Evolutionary conservation across 2,113 vertebrate genomes (phyloP), one percentile per base, ranked within the genome.

Genomic region (Neotoma lepida): DNA sequence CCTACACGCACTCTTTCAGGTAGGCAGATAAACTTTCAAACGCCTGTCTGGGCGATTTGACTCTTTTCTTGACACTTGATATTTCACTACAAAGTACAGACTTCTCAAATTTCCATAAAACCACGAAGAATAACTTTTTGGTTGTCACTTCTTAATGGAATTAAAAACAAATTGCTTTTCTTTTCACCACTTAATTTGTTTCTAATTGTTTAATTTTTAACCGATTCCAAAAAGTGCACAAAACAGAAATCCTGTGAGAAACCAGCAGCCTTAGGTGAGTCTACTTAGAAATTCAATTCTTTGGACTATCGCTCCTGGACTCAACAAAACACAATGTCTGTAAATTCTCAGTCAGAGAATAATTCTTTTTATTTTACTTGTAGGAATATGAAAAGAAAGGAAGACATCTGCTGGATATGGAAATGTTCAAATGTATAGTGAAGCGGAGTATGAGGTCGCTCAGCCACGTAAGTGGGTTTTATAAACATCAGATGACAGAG

Each of bases 1-100:
- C 39, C 84, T 98, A 78, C 98, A 98, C 86, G 85, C 82, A 96
- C 96, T 97, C 28, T 99, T 99, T 98, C 98, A 99, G 98, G 98
- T 98, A 94, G 46, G 80, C 44, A 78, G 73, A 1, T 13, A 88
- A 97, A 90, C 26, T 2, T 2, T 88, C 68, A 64, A 73, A 91
- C 51, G 56, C 35, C 91, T 44, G 13, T 54, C 24, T 70, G 63
- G n/a, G 41, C 76, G 63, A 92, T 66, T 66, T 51, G 33, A 44
- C 84, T 82, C 35, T 95, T 22, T 84, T 89, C 77, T 54, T n/a
- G 74, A 71, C 61, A 39, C n/a, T 80, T 86, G 56, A 61, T 49
- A 94, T 93, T 94, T 89, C 56, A 73, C 33, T 51, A 63, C 74
- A 68, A 96, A 88, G 54, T 82, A 44, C 9, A 85, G 30, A 73